Conservation (phyloP, 2,113 vertebrate genomes). For the Lonchura striata region DNA sequence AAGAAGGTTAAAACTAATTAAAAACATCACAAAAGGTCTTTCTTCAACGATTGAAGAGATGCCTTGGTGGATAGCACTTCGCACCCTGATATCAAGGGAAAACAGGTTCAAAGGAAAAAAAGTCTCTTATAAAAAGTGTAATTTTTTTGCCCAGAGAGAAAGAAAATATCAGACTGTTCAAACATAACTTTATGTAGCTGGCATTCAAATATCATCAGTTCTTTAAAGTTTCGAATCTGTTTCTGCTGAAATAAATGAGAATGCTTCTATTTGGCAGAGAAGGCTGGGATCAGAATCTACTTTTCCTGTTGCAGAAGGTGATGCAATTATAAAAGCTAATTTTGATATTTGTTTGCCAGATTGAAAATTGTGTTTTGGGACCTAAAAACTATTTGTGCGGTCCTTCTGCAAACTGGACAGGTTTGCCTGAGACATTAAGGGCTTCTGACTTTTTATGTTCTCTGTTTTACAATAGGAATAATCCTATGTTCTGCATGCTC, state of each 20-base stretch:
- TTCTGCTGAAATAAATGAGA: neutral
- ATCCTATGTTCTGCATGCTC: neutral
- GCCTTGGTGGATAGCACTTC: neutral
- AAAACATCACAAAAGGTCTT: slow-evolving; percentile 51
- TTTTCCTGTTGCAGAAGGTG: neutral
- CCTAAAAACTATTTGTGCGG: neutral
- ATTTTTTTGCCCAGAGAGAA: neutral
- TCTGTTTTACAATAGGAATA: neutral
- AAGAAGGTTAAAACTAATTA: slow-evolving; percentile 58
- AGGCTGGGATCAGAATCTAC: neutral
- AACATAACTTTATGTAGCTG: neutral
- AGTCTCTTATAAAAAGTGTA: neutral
- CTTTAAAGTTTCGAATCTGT: neutral
- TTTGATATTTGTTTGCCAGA: neutral
- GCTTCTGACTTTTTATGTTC: neutral
- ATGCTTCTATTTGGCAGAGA: neutral
- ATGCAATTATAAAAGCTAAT: neutral
- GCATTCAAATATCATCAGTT: neutral
- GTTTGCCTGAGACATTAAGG: neutral
- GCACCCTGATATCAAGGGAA: neutral
- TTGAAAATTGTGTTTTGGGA: neutral
- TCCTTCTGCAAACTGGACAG: neutral
- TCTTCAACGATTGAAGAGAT: neutral
- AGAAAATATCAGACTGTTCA: neutral
- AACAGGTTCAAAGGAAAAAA: slow-evolving; percentile 18